Conservation (phyloP, 2,113 vertebrate species). For the Scytalopus superciliaris region DNA sequence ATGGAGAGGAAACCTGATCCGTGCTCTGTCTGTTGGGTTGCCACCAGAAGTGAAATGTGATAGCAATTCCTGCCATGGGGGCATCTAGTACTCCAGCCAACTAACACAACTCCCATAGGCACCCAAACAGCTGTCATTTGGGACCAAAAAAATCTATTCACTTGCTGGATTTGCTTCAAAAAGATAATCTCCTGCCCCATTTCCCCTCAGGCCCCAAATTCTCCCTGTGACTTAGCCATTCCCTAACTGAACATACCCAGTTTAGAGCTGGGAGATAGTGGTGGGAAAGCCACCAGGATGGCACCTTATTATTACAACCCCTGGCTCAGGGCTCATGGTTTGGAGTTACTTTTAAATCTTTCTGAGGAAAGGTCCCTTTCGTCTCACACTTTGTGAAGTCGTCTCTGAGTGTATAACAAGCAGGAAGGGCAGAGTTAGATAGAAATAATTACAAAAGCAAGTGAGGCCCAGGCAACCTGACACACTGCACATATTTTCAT, state of each 20-base stretch:
- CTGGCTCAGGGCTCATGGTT: background rate
- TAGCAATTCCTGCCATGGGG: background rate
- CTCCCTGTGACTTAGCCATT: background rate
- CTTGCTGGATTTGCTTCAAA: background rate
- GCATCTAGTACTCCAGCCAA: background rate
- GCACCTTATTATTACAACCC: background rate
- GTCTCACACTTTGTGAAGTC: background rate
- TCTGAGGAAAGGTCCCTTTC: background rate
- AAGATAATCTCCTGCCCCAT: background rate
- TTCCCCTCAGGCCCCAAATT: background rate
- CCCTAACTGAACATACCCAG: background rate
- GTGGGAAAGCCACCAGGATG: background rate
- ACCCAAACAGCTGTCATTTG: background rate
- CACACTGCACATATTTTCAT: background rate
- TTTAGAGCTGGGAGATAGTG: background rate
- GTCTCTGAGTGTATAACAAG: background rate
- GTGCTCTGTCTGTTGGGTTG: background rate
- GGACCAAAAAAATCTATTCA: background rate
- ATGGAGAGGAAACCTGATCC: constrained; percentile 11
- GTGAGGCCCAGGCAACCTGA: background rate
- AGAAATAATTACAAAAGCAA: background rate
- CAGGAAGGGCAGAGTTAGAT: background rate
- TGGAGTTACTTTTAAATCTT: background rate
- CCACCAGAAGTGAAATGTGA: background rate
- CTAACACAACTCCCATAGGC: background rate